Conservation (phyloP, 2,888 invertebrate genomes). For the Heliconius ismenius region DNA sequence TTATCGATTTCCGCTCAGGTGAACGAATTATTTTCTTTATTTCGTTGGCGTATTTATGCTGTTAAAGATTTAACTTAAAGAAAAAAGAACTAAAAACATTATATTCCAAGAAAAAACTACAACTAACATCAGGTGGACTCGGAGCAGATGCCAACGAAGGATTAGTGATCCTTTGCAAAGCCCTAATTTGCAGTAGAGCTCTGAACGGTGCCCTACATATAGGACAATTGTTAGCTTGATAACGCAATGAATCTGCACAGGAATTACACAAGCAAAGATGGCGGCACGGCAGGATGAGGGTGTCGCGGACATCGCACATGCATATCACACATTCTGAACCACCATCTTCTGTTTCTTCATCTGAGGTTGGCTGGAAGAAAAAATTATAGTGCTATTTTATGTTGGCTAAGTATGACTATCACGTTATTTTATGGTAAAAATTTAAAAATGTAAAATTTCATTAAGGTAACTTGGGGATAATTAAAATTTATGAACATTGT, state of each 20-base stretch:
- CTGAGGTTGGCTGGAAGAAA: conserved; percentile 77
- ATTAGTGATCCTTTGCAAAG: conserved; percentile 89
- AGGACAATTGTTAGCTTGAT: conserved; percentile 99
- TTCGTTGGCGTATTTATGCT: too few relatives aligned
- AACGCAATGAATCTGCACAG: conserved; percentile 97
- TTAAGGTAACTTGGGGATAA: not conserved
- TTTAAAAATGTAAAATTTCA: not conserved
- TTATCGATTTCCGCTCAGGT: too few relatives aligned
- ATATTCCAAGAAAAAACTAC: not conserved
- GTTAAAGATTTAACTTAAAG: too few relatives aligned
- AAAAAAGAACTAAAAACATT: too few relatives aligned
- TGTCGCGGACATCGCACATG: conserved; percentile 98
- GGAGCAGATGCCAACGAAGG: conserved; percentile 50
- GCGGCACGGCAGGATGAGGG: conserved; percentile 98
- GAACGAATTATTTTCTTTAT: too few relatives aligned
- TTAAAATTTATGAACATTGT: not conserved
- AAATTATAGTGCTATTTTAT: not conserved
- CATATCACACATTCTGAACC: conserved; percentile 99
- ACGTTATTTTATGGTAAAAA: not conserved
- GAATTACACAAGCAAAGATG: conserved; percentile 98
- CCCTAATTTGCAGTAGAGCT: conserved; percentile 96
- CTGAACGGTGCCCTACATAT: conserved; percentile 99
- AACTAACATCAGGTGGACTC: conserved; percentile 82
- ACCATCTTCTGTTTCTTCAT: conserved; percentile 95
- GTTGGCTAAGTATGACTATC: not conserved